These are phyloP conservation scores for Pangasius djambal DNA, from an alignment of 2,797 vertebrate genomes.

Conservation along the genomic window DNA sequence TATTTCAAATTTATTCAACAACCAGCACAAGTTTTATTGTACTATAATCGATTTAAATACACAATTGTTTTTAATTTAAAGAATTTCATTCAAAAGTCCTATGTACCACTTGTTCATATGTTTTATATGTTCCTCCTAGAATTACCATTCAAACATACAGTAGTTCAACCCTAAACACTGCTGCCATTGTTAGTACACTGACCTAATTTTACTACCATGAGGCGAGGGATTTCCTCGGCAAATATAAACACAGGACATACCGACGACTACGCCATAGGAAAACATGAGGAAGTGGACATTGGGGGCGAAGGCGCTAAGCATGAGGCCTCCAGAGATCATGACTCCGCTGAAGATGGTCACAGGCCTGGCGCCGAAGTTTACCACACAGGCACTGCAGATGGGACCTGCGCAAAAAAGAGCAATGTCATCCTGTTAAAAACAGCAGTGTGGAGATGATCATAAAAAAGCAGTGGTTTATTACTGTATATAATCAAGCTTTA, in stretches of 20 bases:
- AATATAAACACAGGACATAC: slow-evolving; percentile 68
- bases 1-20: not conserved
- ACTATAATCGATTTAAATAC: not conserved
- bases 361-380: slow-evolving; percentile 83
- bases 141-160: not conserved
- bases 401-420: slow-evolving; percentile 73
- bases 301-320: slow-evolving; percentile 86
- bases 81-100: not conserved
- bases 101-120: not conserved
- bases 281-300: slow-evolving; percentile 85
- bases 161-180: slow-evolving; percentile 1
- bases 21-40: not conserved
- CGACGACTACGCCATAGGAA: slow-evolving; percentile 86
- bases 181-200: not conserved
- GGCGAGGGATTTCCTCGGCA: not conserved
- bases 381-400: slow-evolving; percentile 83
- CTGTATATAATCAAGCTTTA: not conserved
- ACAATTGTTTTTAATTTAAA: not conserved
- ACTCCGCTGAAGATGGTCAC: slow-evolving; percentile 88
- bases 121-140: not conserved
- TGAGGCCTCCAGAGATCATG: slow-evolving; percentile 84
- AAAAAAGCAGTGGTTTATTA: not conserved
- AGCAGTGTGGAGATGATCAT: not conserved
- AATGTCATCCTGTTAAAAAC: not conserved
- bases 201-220: slow-evolving; percentile 5